Evolutionary conservation across 1,140 invertebrate species (phyloP), one percentile per base, ranked within the genome.

Genomic region (Bombus sibiricus): DNA sequence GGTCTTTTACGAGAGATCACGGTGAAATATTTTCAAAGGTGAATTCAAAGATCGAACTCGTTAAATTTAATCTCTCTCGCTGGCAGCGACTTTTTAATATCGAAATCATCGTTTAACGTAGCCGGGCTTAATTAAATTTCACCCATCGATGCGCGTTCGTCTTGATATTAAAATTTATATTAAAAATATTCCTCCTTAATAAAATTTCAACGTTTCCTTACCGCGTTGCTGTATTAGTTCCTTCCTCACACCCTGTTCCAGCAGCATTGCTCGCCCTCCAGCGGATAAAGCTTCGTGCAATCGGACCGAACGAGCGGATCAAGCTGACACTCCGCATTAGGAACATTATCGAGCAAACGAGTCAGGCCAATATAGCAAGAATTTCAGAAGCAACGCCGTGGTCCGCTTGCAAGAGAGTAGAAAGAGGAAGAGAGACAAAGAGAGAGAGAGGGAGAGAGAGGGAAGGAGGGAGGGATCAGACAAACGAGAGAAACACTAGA

Each of bases 341-440:
- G 41, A 25, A 37, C 68, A 25, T 53, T 85, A 80, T 80, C 83
- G 77, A 18, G n/a, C 53, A 72, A 62, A 57, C 72, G 71, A 75
- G 37, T 18, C 68, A 32, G 25, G 15, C 39, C 76, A 39, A 85
- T 72, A 66, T 64, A 68, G 39, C 68, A 41, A 22, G 13, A 34
- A 22, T 32, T 37, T 43, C 25, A 28, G 66, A 39, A 64, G 37
- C 28, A 32, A 71, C 62, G 59, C 22, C 10, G 8, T 25, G 25
- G 18, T 25, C 28, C 28, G 68, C 47, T 22, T 53, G 18, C 18
- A 22, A 53, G 28, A 64, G 3, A 64, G 1, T 22, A 64, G 4
- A 15, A 13, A 64, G 13, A 18, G 18, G 4, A 12, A 64, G 12
- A n/a, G 4, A 13, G 10, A 0, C 3, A 3, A 9, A 43, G 41